Conservation (phyloP, 2,888 invertebrate genomes). For the Rhyacophila evoluta region DNA sequence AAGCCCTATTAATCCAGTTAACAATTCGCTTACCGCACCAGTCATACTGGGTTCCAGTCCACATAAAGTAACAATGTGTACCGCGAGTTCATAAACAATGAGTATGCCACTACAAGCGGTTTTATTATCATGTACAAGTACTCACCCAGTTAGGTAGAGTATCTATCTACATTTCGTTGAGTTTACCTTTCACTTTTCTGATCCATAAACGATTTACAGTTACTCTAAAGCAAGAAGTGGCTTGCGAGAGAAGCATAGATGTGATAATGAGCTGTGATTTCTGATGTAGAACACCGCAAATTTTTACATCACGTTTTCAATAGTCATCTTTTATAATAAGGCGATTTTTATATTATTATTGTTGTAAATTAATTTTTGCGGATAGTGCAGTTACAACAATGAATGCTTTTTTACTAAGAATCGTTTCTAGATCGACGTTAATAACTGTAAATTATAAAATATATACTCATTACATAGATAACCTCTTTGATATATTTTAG, state of each 20-base stretch:
- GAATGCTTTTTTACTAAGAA: neutral
- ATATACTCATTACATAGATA: no score
- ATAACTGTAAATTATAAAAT: neutral
- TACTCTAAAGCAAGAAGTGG: neutral
- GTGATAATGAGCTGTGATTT: neutral
- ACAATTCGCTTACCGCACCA: neutral
- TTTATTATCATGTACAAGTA: neutral
- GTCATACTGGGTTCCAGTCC: neutral
- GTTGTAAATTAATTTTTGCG: neutral
- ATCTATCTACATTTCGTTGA: neutral
- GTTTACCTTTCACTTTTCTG: conserved; percentile 15
- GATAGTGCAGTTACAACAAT: neutral
- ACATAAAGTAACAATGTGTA: neutral
- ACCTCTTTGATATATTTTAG: no score
- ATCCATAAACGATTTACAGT: conserved; percentile 18
- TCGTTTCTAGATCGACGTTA: neutral
- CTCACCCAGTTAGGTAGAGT: neutral
- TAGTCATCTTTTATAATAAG: conserved; percentile 6
- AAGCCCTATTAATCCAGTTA: neutral
- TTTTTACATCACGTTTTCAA: conserved; percentile 9
- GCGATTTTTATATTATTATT: neutral
- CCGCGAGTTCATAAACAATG: conserved; percentile 1
- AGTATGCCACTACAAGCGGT: neutral
- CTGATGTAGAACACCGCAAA: neutral
- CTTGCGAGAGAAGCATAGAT: neutral